phyloP scores from a whole-genome alignment of 2,113 vertebrate genomes.

The Crotalus viridis region DNA sequence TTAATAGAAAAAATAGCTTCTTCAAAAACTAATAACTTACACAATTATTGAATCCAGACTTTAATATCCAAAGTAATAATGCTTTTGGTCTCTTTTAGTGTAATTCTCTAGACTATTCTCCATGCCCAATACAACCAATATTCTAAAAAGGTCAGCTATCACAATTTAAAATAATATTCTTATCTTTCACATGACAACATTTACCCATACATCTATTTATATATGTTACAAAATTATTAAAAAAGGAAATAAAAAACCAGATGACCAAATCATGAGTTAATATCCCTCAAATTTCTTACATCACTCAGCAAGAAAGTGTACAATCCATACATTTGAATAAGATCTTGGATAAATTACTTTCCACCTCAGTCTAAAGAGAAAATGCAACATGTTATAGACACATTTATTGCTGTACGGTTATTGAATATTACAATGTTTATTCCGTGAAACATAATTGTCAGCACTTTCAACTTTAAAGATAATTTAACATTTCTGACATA shows the following conservation, averaged over 20 bases:
- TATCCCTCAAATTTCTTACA: not conserved
- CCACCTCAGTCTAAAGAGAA: not conserved
- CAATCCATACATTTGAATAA: not conserved
- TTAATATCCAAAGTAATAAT: not conserved
- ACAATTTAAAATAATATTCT: not conserved
- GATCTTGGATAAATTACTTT: not conserved
- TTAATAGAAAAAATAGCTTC: not conserved
- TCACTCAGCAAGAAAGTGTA: not conserved
- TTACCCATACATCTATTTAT: not conserved
- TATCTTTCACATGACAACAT: not conserved
- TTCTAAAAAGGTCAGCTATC: not conserved
- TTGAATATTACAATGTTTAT: not conserved
- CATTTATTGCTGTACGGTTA: not conserved
- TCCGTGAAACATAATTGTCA: not conserved
- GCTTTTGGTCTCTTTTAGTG: not conserved
- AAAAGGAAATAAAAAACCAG: not conserved
- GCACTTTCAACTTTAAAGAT: not conserved
- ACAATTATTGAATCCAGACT: not conserved
- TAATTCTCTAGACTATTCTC: not conserved
- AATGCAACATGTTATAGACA: not conserved
- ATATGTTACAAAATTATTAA: not conserved
- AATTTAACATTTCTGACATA: not conserved
- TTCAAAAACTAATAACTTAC: not conserved
- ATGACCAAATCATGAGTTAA: not conserved
- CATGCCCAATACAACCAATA: not conserved